Evolutionary conservation across 2,797 vertebrate species (phyloP).

Genomic region (Syndactyla subalaris): DNA sequence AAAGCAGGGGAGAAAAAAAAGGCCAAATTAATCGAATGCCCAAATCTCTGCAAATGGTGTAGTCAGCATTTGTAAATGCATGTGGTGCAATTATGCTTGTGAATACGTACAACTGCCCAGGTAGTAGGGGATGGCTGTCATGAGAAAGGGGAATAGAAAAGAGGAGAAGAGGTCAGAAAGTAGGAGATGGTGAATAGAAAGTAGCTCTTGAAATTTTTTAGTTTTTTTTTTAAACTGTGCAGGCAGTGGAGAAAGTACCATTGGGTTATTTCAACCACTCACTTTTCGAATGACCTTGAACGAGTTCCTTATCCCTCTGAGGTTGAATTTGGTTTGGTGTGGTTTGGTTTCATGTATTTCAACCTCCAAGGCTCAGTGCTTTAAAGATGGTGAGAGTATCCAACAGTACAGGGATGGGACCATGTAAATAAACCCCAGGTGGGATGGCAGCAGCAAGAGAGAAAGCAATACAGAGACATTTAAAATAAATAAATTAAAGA

Average conservation of each 20-base stretch:
- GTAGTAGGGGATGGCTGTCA: not conserved
- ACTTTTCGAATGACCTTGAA: not conserved
- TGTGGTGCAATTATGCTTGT: not conserved
- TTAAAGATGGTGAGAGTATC: not conserved
- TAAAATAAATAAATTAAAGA: not conserved
- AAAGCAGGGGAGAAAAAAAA: fast-evolving
- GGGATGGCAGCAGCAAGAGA: not conserved
- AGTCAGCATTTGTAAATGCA: not conserved
- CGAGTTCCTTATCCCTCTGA: not conserved
- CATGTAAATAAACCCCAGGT: not conserved
- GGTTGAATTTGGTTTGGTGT: fast-evolving
- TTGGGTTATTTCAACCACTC: not conserved
- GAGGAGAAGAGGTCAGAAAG: not conserved
- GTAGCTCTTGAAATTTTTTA: not conserved
- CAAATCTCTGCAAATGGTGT: not conserved
- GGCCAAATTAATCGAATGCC: not conserved
- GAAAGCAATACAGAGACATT: not conserved
- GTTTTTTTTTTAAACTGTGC: too few species aligned
- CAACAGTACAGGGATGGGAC: not conserved
- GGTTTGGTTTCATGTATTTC: fast-evolving
- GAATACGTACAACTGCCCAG: not conserved
- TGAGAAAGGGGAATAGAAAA: not conserved
- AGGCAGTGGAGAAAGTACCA: not conserved
- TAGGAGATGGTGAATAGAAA: not conserved
- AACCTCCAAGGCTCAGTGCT: not conserved